Evolutionary conservation across 2,113 vertebrate species (phyloP), one percentile per base, ranked within the genome.

Genomic region (Takifugu flavidus): DNA sequence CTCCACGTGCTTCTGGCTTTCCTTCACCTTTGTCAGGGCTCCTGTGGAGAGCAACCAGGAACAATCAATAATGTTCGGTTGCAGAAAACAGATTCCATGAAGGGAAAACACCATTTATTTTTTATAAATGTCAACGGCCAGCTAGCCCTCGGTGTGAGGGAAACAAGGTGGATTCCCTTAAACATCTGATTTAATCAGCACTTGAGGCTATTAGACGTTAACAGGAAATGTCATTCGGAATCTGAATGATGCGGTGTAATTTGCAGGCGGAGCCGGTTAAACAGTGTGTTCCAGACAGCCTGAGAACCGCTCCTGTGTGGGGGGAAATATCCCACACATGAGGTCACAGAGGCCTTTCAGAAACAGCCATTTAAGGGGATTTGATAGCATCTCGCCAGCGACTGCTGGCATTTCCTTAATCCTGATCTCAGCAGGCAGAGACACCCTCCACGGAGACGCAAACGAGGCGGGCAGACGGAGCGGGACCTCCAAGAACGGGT

Each of bases 21-120:
- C 96, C 81, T 96, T 96, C 66, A 99, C 96, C 90, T 99, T 99
- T 70, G 95, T 97, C 86, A 99, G 91, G 54, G 96, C 96, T 72
- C 96, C 96, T 99, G 88, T 5, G 57, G 3, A 14, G 25, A 8
- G 6, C 12, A 0, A 29, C 75, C 62, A 81, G 2, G 26, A 13
- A 0, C 25, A 14, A 26, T 55, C n/a, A 13, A 6, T 1, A 13
- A 44, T 13, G 5, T 49, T 25, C 25, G 47, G 1, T 0, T 39
- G 59, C 25, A 1, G 20, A 51, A 8, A n/a, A n/a, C 7, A 11
- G 28, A 13, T 25, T 62, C 11, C 27, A 13, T 5, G 52, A 15
- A 42, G 7, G 10, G 26, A 15, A 25, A 47, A 62, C 11, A 25
- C 3, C n/a, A 15, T 49, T 50, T 29, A 51, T 56, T 51, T 46